phyloP scores from a whole-genome alignment of 2,888 invertebrate species.

The Malthinus flaveolus region DNA sequence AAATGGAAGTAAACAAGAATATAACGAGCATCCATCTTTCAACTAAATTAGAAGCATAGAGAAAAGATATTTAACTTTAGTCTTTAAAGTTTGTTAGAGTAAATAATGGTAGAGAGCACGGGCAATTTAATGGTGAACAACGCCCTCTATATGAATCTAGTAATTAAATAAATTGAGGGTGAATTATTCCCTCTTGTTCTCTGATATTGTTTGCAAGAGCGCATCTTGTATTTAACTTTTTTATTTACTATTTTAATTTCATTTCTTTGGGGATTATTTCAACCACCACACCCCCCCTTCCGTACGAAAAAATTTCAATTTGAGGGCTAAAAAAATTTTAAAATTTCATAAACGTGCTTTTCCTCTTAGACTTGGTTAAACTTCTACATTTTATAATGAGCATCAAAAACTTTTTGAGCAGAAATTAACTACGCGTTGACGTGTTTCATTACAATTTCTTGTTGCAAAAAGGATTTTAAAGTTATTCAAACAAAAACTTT shows the following conservation, averaged over 20 bases:
- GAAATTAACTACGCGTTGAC: conserved; percentile 4
- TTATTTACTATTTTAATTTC: conserved; percentile 18
- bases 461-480: conserved; percentile 2
- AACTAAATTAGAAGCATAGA: conserved; percentile 27
- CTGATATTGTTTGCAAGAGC: conserved; percentile 26
- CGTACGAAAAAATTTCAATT: no score
- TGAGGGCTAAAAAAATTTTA: no score
- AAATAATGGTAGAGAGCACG: conserved; percentile 36
- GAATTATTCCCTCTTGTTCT: conserved; percentile 26
- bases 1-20: conserved; percentile 23
- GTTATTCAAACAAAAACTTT: no score
- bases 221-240: conserved; percentile 16
- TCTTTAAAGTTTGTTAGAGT: conserved; percentile 39
- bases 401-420: background rate
- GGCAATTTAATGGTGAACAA: conserved; percentile 33
- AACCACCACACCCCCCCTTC: no score
- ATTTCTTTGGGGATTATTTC: conserved; percentile 8
- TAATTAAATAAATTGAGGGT: conserved; percentile 32
- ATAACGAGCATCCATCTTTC: conserved; percentile 28
- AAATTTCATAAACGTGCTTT: background rate
- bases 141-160: conserved; percentile 29
- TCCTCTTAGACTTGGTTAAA: background rate
- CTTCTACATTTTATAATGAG: conserved; percentile 4
- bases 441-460: conserved; percentile 14
- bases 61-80: conserved; percentile 40